Evolutionary conservation across 2,888 invertebrate species (phyloP), one percentile per base, ranked within the genome.

Genomic region (Scrobipalpa costella): DNA sequence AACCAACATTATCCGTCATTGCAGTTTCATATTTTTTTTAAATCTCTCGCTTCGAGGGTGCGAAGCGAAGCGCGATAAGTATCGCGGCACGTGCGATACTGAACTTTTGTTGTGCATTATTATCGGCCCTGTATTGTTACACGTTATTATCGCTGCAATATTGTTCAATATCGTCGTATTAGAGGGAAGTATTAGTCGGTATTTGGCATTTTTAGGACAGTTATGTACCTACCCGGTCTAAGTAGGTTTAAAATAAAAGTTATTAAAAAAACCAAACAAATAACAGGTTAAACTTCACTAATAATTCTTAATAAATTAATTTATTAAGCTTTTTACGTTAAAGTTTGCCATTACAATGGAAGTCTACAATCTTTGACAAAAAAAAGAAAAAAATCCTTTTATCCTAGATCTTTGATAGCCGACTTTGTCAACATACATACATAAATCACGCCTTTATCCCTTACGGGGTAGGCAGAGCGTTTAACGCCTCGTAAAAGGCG

Each of bases 51-150:
- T 62, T 67, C 55, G 61, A 75, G 88, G 89, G 88, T 84, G 86
- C 70, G 73, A 83, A 88, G 72, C 83, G 79, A 80, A 81, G 88
- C 88, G 88, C 76, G 79, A 85, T 89, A 88, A 88, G 86, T 80
- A 87, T 80, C 80, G 80, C 71, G 79, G 74, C 80, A 88, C 88
- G 88, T 88, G 89, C 83, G 76, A 66, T 75, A 79, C 79, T 75
- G 75, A 76, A 83, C 84, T 52, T 52, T 21, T 19, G 21, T 52
- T 52, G 21, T 21, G 11, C 21, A 7, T 19, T 52, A 21, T 21
- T 21, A 52, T 44, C 83, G 86, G 85, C 84, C 84, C 81, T 84
- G 74, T 83, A 85, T 84, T 82, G 83, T 81, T 69, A 74, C 74
- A 77, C 71, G 71, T 79, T 81, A 83, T 82, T 83, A 81, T 80